Evolutionary conservation across 2,797 vertebrate genomes (phyloP).

Genomic region (Adrianichthys oophorus): DNA sequence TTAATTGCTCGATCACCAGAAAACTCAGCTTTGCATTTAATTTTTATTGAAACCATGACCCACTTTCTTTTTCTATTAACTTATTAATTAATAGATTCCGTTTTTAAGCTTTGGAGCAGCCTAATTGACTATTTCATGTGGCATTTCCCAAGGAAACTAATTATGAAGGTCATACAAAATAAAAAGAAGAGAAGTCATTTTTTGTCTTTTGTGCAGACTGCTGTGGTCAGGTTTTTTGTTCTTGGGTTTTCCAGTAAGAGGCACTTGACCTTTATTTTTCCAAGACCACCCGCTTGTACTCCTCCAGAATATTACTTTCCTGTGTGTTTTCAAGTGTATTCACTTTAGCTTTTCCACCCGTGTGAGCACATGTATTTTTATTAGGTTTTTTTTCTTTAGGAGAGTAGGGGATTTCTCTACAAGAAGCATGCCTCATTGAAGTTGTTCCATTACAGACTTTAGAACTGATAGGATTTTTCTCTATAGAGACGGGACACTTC

Average conservation of each 20-base stretch:
- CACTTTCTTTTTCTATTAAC: neutral
- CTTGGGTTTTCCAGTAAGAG: constrained; percentile 13
- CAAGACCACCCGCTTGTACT: constrained; percentile 35
- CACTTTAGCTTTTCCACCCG: constrained; percentile 51
- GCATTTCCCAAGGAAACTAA: neutral
- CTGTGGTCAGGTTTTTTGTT: constrained; percentile 10
- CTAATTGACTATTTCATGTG: neutral
- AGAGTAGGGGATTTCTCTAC: constrained; percentile 36
- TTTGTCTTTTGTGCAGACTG: neutral
- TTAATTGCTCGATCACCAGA: too few species aligned
- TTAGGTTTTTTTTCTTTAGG: neutral
- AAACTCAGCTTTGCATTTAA: too few species aligned
- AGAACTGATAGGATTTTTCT: constrained; percentile 4
- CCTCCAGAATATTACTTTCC: constrained; percentile 20
- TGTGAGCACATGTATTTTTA: constrained; percentile 20
- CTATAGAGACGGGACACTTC: constrained; percentile 11
- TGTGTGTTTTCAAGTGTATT: constrained; percentile 8
- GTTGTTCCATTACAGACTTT: constrained; percentile 51
- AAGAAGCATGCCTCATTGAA: constrained; percentile 54
- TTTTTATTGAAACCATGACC: neutral
- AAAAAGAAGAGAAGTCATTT: neutral
- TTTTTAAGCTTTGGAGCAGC: neutral
- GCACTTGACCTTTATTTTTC: constrained; percentile 45
- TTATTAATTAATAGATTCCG: neutral
- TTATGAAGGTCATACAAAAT: constrained; percentile 6